Evolutionary conservation across 2,888 invertebrate species (phyloP).

Genomic region (Nectonema munidae): DNA sequence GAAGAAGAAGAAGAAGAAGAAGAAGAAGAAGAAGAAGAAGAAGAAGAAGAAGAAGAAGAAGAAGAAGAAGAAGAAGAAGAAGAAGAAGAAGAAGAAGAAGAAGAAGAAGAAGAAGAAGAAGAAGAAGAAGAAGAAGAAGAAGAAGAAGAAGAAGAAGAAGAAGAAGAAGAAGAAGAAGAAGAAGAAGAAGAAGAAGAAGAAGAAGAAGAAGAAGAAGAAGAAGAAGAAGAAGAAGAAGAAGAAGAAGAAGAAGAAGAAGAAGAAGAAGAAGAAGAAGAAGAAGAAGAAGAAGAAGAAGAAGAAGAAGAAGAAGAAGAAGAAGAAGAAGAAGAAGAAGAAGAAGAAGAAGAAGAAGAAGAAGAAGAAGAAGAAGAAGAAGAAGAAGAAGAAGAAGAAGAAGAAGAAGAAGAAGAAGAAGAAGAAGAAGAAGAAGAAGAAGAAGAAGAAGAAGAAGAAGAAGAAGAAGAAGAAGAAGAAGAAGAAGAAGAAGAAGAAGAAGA

Average conservation of each 20-base stretch:
- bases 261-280: constrained; percentile 6
- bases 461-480: background rate
- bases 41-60: background rate
- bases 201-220: background rate
- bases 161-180: constrained; percentile 1
- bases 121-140: background rate
- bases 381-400: background rate
- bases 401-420: background rate
- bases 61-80: background rate
- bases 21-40: background rate
- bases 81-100: background rate
- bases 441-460: background rate
- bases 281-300: background rate
- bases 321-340: background rate
- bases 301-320: background rate
- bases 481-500: background rate
- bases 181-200: background rate
- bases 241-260: constrained; percentile 5
- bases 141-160: constrained; percentile 1
- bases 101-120: background rate
- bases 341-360: background rate
- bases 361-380: background rate
- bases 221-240: constrained; percentile 5
- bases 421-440: background rate
- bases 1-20: background rate